Conservation (phyloP, 2,888 invertebrate species). For the Stenolophus ochropezus region DNA sequence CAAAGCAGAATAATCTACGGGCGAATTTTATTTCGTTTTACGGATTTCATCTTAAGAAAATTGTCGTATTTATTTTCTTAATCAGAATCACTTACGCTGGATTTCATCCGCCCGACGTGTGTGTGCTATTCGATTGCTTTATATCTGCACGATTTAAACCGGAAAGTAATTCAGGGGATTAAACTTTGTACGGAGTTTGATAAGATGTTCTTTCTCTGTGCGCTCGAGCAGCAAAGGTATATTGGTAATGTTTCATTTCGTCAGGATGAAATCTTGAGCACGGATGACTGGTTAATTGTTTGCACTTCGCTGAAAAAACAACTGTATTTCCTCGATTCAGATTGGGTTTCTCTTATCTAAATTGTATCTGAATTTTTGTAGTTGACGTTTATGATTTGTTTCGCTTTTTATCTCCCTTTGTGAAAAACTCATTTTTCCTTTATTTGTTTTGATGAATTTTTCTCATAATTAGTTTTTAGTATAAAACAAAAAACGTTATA, state of each 20-base stretch:
- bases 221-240: not conserved
- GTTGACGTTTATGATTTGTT: not conserved
- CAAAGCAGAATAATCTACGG: not conserved
- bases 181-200: constrained; percentile 22
- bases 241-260: constrained; percentile 35
- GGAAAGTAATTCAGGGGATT: constrained; percentile 24
- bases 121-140: not conserved
- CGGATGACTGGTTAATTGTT: constrained; percentile 10
- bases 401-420: not conserved
- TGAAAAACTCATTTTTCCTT: not conserved
- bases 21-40: not conserved
- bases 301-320: not conserved
- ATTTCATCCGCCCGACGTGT: not conserved
- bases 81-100: not conserved
- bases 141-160: constrained; percentile 9
- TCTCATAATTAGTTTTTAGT: not conserved
- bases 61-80: not conserved
- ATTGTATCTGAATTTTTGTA: constrained; percentile 1
- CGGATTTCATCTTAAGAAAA: not conserved
- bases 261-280: constrained; percentile 17
- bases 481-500: not conserved
- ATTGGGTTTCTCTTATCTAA: not conserved
- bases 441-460: not conserved
- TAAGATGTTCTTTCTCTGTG: not conserved
- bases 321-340: constrained; percentile 5